Conservation (phyloP, 2,113 vertebrate species). For the Etheostoma cragini region DNA sequence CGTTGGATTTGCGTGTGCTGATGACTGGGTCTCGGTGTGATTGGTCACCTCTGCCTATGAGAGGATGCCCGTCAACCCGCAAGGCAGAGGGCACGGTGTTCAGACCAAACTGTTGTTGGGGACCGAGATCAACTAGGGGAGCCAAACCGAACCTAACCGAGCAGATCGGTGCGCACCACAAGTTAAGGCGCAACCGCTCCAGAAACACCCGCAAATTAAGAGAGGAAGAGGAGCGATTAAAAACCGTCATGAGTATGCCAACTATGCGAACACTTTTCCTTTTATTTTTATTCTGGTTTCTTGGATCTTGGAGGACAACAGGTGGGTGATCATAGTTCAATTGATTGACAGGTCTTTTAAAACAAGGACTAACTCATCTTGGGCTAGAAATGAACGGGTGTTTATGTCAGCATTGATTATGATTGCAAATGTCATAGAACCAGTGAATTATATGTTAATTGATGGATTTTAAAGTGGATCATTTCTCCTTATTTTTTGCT, state of each 20-base stretch:
- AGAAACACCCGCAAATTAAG: neutral
- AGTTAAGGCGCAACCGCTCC: neutral
- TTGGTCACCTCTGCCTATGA: conserved; percentile 63
- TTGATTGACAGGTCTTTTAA: too few relatives aligned
- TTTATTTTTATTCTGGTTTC: conserved; percentile 51
- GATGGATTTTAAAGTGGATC: too few relatives aligned
- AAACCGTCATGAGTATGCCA: conserved; percentile 47
- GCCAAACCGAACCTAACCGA: neutral
- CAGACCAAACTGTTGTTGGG: conserved; percentile 1
- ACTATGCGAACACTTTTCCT: conserved; percentile 62
- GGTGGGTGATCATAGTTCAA: conserved; percentile 43
- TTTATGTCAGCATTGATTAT: too few relatives aligned
- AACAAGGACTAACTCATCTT: too few relatives aligned
- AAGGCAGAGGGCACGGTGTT: conserved; percentile 12
- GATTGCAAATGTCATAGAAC: neutral
- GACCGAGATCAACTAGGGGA: neutral
- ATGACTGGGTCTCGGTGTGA: conserved; percentile 43
- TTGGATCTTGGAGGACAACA: conserved; percentile 62
- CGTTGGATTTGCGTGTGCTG: conserved; percentile 35
- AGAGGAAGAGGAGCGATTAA: conserved; percentile 3
- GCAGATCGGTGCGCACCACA: neutral
- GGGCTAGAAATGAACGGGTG: too few relatives aligned
- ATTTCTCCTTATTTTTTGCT: too few relatives aligned
- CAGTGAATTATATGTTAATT: neutral
- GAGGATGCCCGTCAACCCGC: conserved; percentile 25